These are phyloP conservation scores for Coturnix japonica DNA, from an alignment of 2,113 vertebrate species.

Conservation along the genomic window DNA sequence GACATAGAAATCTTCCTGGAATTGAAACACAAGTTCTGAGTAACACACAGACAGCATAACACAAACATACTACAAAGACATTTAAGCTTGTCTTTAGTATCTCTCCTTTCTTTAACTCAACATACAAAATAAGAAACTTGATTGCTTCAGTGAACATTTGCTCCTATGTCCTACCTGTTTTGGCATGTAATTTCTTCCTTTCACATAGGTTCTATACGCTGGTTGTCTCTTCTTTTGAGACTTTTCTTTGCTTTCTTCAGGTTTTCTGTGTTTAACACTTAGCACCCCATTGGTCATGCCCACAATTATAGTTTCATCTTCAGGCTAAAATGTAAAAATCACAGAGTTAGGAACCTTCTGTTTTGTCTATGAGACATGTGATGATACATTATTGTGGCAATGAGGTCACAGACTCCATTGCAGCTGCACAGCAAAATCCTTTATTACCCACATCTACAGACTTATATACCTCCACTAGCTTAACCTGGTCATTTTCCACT, in stretches of 20 bases:
- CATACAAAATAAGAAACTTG: neutral
- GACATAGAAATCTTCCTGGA: slow-evolving; percentile 91
- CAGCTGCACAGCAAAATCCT: too few species aligned
- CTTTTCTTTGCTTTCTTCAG: slow-evolving; percentile 79
- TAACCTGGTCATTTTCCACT: too few species aligned
- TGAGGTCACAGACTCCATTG: too few species aligned
- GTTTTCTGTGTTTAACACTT: slow-evolving; percentile 91
- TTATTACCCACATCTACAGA: too few species aligned
- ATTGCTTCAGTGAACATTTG: neutral
- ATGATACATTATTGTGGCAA: neutral
- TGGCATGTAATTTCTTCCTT: slow-evolving; percentile 89
- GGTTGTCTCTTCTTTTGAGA: slow-evolving; percentile 77
- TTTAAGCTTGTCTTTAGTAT: neutral
- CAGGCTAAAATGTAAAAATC: slow-evolving; percentile 80
- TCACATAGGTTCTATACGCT: slow-evolving; percentile 87
- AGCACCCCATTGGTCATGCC: slow-evolving; percentile 96
- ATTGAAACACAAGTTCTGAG: slow-evolving; percentile 19
- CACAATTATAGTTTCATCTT: slow-evolving; percentile 90
- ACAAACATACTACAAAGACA: neutral
- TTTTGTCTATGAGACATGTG: too few species aligned
- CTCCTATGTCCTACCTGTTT: slow-evolving; percentile 80
- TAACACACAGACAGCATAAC: neutral
- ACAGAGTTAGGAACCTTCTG: neutral
- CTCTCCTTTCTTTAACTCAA: neutral
- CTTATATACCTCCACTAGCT: too few species aligned